These are phyloP conservation scores for Cherax quadricarinatus DNA, from an alignment of 1,140 invertebrate species.

Conservation along the genomic window DNA sequence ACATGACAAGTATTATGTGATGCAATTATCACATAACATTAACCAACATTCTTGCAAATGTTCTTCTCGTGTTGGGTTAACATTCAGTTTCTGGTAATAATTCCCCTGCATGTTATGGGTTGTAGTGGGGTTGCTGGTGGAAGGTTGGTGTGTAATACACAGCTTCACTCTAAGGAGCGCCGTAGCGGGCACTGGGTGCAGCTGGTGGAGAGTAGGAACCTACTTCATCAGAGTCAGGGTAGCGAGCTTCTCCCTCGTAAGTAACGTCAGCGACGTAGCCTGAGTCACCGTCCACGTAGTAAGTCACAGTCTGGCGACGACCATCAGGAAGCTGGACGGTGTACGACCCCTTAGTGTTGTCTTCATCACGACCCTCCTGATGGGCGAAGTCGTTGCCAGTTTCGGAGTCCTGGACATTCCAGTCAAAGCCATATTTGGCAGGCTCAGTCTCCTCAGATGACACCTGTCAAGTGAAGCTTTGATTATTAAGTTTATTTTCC, in stretches of 20 bases:
- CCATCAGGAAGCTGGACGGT: neutral
- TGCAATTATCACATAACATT: no score
- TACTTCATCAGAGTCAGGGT: neutral
- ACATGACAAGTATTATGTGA: no score
- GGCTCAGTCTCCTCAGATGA: neutral
- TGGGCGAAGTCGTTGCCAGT: conserved; percentile 10
- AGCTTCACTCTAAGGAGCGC: neutral
- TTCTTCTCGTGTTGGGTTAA: no score
- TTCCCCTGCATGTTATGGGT: no score
- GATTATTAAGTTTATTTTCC: neutral
- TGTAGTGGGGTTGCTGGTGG: no score
- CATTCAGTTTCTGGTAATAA: no score
- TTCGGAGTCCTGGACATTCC: neutral
- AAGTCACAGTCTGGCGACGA: neutral
- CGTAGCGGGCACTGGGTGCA: neutral
- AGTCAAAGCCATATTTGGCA: neutral
- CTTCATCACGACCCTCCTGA: neutral
- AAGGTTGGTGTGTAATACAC: no score
- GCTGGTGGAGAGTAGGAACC: neutral
- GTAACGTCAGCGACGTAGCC: neutral
- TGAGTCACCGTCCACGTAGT: conserved; percentile 1
- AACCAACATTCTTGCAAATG: no score
- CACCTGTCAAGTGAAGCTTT: neutral
- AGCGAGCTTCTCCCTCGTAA: neutral
- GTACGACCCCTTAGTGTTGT: neutral